These are phyloP conservation scores for Taphrorychus bicolor DNA, from an alignment of 2,888 invertebrate genomes.

Conservation along the genomic window DNA sequence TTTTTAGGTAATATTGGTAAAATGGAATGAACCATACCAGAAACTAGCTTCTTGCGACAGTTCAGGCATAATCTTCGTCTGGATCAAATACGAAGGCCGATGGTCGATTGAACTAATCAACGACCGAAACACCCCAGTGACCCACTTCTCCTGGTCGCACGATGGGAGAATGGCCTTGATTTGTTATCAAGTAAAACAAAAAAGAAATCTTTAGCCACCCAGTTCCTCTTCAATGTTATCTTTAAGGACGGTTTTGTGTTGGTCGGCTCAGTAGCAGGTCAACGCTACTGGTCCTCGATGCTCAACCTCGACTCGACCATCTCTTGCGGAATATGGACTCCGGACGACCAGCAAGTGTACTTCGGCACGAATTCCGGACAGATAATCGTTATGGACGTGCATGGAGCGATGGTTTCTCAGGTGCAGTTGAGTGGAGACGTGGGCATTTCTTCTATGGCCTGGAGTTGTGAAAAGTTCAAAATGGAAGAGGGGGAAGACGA, in stretches of 20 bases:
- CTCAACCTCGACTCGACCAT: constrained; percentile 92
- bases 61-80: constrained; percentile 97
- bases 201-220: not conserved
- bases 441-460: constrained; percentile 90
- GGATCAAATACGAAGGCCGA: constrained; percentile 98
- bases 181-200: constrained; percentile 82
- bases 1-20: constrained; percentile 86
- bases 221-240: not conserved
- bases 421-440: constrained; percentile 87
- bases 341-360: constrained; percentile 96
- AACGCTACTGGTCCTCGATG: constrained; percentile 98
- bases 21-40: constrained; percentile 99
- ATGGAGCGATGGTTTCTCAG: constrained; percentile 89
- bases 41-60: constrained; percentile 97
- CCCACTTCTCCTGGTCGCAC: constrained; percentile 98
- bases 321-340: constrained; percentile 97
- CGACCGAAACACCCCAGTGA: constrained; percentile 95
- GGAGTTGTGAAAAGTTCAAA: constrained; percentile 98
- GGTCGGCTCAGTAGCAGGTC: constrained; percentile 96
- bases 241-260: constrained; percentile 96
- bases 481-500: constrained; percentile 92
- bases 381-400: constrained; percentile 96
- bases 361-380: constrained; percentile 95
- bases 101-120: constrained; percentile 99
- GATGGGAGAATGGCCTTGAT: constrained; percentile 98